These are phyloP conservation scores for Alexandromys fortis DNA, from an alignment of 2,113 vertebrate species.

Conservation along the genomic window DNA sequence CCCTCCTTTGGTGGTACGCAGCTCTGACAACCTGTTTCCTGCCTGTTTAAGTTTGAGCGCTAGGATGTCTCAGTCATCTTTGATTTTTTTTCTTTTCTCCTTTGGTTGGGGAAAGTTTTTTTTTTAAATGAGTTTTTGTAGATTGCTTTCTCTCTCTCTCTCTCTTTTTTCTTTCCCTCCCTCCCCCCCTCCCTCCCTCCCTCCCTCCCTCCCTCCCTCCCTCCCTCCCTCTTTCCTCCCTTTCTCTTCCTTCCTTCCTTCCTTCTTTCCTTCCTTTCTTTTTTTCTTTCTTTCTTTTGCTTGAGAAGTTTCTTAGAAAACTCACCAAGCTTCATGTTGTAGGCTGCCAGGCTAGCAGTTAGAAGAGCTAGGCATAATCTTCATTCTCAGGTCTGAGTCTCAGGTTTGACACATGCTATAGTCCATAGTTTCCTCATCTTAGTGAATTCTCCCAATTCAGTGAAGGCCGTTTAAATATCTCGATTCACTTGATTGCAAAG, in stretches of 20 bases:
- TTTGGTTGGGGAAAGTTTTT: too few relatives aligned
- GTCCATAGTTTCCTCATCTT: background rate
- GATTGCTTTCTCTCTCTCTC: background rate
- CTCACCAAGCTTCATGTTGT: background rate
- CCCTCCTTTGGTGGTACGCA: background rate
- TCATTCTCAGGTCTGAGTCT: slow-evolving; percentile 7
- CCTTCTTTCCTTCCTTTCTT: background rate
- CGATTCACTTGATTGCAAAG: slow-evolving; percentile 18
- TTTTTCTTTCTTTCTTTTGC: background rate
- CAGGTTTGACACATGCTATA: background rate
- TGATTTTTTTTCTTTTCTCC: background rate
- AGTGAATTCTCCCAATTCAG: background rate
- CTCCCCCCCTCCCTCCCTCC: too few relatives aligned
- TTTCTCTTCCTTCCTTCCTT: background rate
- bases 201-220: background rate
- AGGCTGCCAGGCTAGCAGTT: background rate
- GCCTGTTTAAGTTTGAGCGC: background rate
- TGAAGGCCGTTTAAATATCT: background rate
- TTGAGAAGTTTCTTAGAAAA: background rate
- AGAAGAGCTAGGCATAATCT: background rate
- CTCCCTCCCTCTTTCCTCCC: background rate
- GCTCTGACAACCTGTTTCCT: background rate
- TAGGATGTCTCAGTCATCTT: background rate
- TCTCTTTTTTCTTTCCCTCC: fast-evolving
- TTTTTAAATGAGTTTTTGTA: background rate